Evolutionary conservation across 2,888 invertebrate species (phyloP).

Genomic region (Trachelus iudaicus): DNA sequence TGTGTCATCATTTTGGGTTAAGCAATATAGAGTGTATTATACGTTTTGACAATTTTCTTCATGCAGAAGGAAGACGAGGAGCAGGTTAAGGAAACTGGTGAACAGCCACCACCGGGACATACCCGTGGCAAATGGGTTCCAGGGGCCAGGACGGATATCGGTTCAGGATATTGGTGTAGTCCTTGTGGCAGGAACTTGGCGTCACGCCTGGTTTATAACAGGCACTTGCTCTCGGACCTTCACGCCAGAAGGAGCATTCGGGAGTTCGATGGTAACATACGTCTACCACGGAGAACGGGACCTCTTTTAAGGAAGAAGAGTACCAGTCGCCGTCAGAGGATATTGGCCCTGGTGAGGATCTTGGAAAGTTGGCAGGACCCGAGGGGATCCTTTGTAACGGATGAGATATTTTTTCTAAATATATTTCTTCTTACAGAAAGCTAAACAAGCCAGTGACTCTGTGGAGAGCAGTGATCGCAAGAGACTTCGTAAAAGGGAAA

Average conservation of each 20-base stretch:
- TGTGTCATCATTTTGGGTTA: neutral
- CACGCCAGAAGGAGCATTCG: constrained; percentile 68
- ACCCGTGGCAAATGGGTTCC: constrained; percentile 88
- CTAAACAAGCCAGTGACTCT: constrained; percentile 14
- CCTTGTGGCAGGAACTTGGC: constrained; percentile 83
- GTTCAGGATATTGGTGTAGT: constrained; percentile 81
- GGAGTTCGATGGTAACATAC: constrained; percentile 71
- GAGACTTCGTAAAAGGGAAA: constrained; percentile 70
- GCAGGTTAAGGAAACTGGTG: constrained; percentile 24
- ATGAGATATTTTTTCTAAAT: constrained; percentile 10
- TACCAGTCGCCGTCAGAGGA: constrained; percentile 19
- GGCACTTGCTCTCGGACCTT: constrained; percentile 80
- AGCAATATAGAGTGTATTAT: neutral
- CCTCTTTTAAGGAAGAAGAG: constrained; percentile 9
- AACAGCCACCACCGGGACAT: constrained; percentile 74
- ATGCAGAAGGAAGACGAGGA: constrained; percentile 41
- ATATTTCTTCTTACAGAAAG: constrained; percentile 21
- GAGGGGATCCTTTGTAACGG: neutral
- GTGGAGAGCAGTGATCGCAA: constrained; percentile 24
- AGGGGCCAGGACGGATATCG: constrained; percentile 67
- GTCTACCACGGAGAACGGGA: constrained; percentile 35
- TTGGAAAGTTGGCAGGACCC: neutral
- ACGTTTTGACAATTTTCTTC: neutral
- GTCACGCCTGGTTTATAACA: constrained; percentile 79
- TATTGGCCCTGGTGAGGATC: constrained; percentile 16